A percentile compares a stretch with the other conserved stretches of the same genome.
phyloP scores from a whole-genome alignment of 2,113 vertebrate species.

The Microcebus ravelobensis region DNA sequence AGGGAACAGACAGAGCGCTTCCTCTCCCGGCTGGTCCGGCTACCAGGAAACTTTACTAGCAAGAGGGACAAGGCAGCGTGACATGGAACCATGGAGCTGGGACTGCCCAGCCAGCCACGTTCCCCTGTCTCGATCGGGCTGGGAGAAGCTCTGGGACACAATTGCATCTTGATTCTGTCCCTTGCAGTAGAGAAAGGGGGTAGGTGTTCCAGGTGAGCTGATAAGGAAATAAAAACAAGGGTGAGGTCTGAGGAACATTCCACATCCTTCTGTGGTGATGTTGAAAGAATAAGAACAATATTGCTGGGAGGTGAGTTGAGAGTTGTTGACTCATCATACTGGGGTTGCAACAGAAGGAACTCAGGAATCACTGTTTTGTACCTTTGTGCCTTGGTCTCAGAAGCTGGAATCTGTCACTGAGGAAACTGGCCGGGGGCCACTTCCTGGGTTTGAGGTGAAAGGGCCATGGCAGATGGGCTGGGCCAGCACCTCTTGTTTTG shows the following conservation, averaged over 20 bases:
- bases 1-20: background rate
- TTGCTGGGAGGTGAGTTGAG: background rate
- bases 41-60: background rate
- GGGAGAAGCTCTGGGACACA: background rate
- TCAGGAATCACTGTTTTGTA: background rate
- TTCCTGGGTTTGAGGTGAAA: too few species aligned
- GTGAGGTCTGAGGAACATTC: background rate
- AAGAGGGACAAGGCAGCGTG: background rate
- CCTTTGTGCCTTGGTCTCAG: background rate
- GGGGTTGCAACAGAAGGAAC: slow-evolving; percentile 13
- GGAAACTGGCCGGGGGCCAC: background rate
- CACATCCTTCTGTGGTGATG: background rate
- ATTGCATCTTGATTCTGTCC: background rate
- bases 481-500: background rate
- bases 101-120: background rate
- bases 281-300: background rate
- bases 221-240: slow-evolving; percentile 60
- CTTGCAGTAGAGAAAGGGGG: slow-evolving; percentile 20
- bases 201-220: slow-evolving; percentile 16
- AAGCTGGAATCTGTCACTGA: background rate
- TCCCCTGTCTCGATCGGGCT: too few species aligned
- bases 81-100: rapidly evolving
- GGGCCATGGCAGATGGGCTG: rapidly evolving
- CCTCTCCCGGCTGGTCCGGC: background rate
- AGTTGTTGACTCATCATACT: background rate